phyloP scores from a whole-genome alignment of 2,888 invertebrate genomes.

The Monoplex corrugatus region DNA sequence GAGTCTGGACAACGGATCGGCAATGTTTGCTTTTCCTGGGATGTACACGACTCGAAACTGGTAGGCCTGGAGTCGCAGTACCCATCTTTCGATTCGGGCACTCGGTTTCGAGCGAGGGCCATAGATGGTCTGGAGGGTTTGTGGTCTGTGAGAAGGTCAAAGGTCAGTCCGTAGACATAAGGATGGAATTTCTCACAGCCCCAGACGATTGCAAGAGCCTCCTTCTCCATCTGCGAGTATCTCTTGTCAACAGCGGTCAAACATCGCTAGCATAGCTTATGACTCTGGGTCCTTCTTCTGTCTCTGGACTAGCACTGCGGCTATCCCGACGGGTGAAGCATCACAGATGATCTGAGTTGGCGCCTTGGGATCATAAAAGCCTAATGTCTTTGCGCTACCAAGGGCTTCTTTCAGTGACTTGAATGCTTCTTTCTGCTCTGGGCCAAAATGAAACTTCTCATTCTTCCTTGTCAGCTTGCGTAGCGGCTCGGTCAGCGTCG shows the following conservation, averaged over 20 bases:
- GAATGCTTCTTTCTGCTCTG: not conserved
- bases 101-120: conserved; percentile 14
- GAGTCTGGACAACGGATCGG: not conserved
- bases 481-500: conserved; percentile 8
- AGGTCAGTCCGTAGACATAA: conserved; percentile 13
- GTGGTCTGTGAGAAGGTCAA: conserved; percentile 29
- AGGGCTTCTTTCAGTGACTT: conserved; percentile 1
- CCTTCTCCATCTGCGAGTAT: conserved; percentile 33
- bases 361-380: conserved; percentile 11
- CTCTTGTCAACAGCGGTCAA: not conserved
- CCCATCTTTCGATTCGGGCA: not conserved
- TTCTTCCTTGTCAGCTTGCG: not conserved
- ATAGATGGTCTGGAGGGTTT: conserved; percentile 36
- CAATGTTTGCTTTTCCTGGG: not conserved
- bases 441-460: not conserved
- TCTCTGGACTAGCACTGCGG: not conserved
- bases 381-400: not conserved
- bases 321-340: conserved; percentile 3
- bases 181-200: conserved; percentile 15
- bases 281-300: not conserved
- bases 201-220: conserved; percentile 39
- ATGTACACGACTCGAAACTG: conserved; percentile 20
- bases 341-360: not conserved
- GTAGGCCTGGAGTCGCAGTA: not conserved
- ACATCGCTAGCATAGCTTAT: conserved; percentile 9